phyloP scores from a whole-genome alignment of 2,797 vertebrate genomes.

The Nyctibius grandis region DNA sequence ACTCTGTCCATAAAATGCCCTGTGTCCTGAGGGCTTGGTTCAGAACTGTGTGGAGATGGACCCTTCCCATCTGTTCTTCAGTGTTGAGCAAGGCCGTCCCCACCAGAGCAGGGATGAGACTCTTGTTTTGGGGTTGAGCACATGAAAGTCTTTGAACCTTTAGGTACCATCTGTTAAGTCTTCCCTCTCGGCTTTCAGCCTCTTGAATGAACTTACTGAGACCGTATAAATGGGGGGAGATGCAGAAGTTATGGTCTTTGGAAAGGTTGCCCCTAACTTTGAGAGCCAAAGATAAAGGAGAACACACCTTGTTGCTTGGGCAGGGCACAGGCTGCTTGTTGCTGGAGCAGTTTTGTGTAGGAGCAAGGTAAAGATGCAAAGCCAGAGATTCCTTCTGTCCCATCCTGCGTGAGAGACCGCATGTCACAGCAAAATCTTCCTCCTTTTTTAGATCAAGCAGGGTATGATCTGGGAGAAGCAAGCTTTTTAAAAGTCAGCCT shows the following conservation, averaged over 20 bases:
- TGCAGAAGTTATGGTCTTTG: not conserved
- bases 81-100: not conserved
- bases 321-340: not conserved
- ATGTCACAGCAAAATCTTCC: not conserved
- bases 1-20: not conserved
- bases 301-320: not conserved
- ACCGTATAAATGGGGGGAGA: not conserved
- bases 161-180: not conserved
- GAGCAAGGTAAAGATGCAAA: not conserved
- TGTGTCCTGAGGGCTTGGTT: not conserved
- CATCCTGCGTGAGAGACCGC: not conserved
- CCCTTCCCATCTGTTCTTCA: not conserved
- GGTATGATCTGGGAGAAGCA: not conserved
- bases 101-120: not conserved
- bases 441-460: not conserved
- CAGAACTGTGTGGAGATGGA: not conserved
- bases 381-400: not conserved
- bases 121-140: not conserved
- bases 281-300: not conserved
- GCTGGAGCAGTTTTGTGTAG: not conserved
- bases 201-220: not conserved
- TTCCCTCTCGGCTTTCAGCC: not conserved
- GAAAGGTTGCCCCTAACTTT: not conserved
- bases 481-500: not conserved
- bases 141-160: not conserved